phyloP scores from a whole-genome alignment of 2,888 invertebrate genomes.

The Leptodirus hochenwartii region DNA sequence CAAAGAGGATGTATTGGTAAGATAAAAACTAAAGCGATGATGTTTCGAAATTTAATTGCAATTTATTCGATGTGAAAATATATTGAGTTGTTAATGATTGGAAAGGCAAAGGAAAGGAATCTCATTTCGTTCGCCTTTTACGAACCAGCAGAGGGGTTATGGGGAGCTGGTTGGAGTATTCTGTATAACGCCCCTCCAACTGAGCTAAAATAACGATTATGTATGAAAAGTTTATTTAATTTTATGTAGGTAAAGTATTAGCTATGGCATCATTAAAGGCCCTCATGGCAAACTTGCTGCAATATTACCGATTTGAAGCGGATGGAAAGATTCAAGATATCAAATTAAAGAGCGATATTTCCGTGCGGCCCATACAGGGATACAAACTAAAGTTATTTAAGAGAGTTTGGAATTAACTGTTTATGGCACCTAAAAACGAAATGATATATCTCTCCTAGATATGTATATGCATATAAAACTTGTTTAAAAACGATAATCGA shows the following conservation, averaged over 20 bases:
- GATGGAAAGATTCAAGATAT: conserved; percentile 20
- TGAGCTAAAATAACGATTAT: conserved; percentile 1
- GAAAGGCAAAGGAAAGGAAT: no score
- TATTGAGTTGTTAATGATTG: no score
- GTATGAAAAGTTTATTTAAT: conserved; percentile 3
- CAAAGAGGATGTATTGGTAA: conserved; percentile 20
- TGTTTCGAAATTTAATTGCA: not conserved
- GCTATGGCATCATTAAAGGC: conserved; percentile 16
- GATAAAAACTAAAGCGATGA: conserved; percentile 1
- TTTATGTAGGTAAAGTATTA: conserved; percentile 18
- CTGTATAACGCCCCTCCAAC: no score
- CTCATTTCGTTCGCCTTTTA: no score
- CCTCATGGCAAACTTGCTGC: conserved; percentile 16
- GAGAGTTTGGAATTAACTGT: conserved; percentile 13
- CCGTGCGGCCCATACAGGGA: conserved; percentile 16
- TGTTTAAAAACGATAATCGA: no score
- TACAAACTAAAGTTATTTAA: conserved; percentile 17
- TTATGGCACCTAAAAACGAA: no score
- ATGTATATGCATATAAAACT: no score
- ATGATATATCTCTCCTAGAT: no score
- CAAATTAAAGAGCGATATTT: conserved; percentile 17
- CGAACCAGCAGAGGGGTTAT: no score
- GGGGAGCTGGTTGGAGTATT: no score
- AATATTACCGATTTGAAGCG: conserved; percentile 17
- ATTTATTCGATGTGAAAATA: not conserved